Conservation (phyloP, 2,113 vertebrate genomes). For the Brachyistius frenatus region DNA sequence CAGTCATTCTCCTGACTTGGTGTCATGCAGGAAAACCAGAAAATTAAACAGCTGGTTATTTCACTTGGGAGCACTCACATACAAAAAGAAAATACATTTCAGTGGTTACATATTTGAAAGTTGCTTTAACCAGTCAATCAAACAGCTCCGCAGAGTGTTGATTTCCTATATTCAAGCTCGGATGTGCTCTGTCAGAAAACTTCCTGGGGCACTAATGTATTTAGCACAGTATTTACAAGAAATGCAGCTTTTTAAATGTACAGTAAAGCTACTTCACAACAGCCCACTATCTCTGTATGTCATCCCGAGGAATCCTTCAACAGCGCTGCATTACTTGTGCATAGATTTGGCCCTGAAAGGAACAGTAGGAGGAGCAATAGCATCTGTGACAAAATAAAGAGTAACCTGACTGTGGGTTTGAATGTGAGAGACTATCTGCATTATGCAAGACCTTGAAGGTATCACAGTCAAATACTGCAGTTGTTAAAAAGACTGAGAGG, state of each 20-base stretch:
- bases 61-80: background rate
- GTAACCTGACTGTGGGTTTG: conserved; percentile 10
- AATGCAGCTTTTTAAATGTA: background rate
- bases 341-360: conserved; percentile 33
- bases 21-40: conserved; percentile 6
- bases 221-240: background rate
- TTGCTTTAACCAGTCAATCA: background rate
- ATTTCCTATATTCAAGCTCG: background rate
- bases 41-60: conserved; percentile 22
- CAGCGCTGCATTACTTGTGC: conserved; percentile 10
- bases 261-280: background rate
- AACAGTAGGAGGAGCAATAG: conserved; percentile 25
- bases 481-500: conserved; percentile 49
- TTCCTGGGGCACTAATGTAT: background rate
- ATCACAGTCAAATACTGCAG: conserved; percentile 27
- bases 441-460: conserved; percentile 50
- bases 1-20: background rate
- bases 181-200: background rate
- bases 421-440: conserved; percentile 15
- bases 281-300: background rate
- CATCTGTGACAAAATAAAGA: conserved; percentile 25
- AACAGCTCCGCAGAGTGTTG: background rate
- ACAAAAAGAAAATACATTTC: background rate
- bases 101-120: conserved; percentile 1
- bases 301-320: background rate